Evolutionary conservation across 2,113 vertebrate species (phyloP).

Genomic region (Theristicus caerulescens): DNA sequence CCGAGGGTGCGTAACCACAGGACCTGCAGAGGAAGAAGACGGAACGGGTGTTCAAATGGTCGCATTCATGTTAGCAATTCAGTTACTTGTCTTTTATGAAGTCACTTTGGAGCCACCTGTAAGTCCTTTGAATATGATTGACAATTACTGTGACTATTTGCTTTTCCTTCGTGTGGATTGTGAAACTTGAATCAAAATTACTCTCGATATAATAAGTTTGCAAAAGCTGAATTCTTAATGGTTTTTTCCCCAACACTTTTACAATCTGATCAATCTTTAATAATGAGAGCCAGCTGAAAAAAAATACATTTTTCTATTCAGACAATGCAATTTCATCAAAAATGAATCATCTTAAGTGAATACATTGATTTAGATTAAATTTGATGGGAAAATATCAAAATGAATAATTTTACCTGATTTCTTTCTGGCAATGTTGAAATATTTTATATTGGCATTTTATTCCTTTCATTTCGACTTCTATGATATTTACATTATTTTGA

Average conservation of each 20-base stretch:
- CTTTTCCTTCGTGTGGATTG: background rate
- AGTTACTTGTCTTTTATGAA: background rate
- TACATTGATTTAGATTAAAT: slow-evolving; percentile 54
- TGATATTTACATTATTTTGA: slow-evolving; percentile 61
- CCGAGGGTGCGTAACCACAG: background rate
- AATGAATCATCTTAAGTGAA: slow-evolving; percentile 28
- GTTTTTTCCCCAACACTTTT: background rate
- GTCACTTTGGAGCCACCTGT: background rate
- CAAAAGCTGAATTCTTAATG: slow-evolving; percentile 7
- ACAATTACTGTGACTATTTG: slow-evolving; percentile 18
- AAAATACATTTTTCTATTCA: background rate
- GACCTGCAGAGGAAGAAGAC: background rate
- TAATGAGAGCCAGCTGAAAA: slow-evolving; percentile 18
- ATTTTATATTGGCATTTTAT: slow-evolving; percentile 38
- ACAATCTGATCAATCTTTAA: slow-evolving; percentile 43
- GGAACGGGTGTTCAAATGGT: background rate
- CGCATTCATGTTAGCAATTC: rapidly evolving
- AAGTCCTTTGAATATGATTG: background rate
- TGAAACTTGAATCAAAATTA: slow-evolving; percentile 43
- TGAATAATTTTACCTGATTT: slow-evolving; percentile 35
- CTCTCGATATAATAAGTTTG: background rate
- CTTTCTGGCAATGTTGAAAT: slow-evolving; percentile 4
- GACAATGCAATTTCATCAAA: slow-evolving; percentile 37
- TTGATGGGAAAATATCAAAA: slow-evolving; percentile 46
- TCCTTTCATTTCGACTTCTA: slow-evolving; percentile 34